Base-by-base conservation (phyloP, 2,113 vertebrate genomes). In the Entosphenus tridentatus region DNA sequence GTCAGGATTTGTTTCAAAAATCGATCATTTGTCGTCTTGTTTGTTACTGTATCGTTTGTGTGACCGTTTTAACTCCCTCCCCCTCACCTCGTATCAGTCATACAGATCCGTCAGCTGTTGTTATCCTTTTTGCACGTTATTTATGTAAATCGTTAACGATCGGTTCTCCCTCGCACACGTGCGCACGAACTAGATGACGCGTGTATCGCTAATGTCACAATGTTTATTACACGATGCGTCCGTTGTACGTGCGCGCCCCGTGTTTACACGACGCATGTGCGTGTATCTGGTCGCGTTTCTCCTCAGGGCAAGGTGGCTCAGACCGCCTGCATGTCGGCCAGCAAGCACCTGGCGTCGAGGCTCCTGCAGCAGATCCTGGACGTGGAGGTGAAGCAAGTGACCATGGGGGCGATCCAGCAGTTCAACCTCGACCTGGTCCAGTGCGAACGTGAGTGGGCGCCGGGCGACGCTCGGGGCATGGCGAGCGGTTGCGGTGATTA, bases 311-410 rank as follows among this genome's bases (percentile, higher is more conserved):
- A 96, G 73, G 93, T 97, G 73, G 93, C 93, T 0, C 93, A 97
- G 84, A 97, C 93, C 0, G 93, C 93, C 12, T 97, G 93, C 72
- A 97, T 97, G 93, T 97, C 93, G 0, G 89, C 91, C 12, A 96
- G 93, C 76, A 96, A 97, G 11, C 91, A 97, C 78, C 84, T 96
- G 70, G 84, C 90, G 73, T 90, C 87, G 8, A 93, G 86, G 0
- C 80, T 97, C 78, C 85, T 87, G 80, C 88, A 95, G 75, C 80
- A 93, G 69, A 81, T 95, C 72, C 79, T 96, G 62, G 86, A 96
- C 73, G 83, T 85, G 0, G 93, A 96, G 74, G 84, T 95, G 57
- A 73, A 87, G 54, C 90, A 96, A 81, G 83, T 97, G 62, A 88
- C 88, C 3, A 77, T 95, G 82, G 93, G 88, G 0, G 90, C 90